These are phyloP conservation scores for Opisthocomus hoazin DNA, from an alignment of 2,113 vertebrate genomes.

Conservation along the genomic window DNA sequence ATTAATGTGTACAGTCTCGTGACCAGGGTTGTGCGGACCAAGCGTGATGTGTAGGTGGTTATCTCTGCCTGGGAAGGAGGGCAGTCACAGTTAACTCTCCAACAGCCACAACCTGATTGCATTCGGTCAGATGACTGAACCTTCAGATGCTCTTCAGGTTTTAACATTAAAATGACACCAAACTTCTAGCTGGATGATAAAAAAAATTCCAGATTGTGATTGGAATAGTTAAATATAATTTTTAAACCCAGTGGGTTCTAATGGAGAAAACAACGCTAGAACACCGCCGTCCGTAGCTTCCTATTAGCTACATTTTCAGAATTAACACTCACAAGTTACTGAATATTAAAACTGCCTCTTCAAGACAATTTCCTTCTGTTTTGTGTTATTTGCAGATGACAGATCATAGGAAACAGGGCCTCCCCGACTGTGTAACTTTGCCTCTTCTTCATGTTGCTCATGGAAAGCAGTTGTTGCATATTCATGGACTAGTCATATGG, in stretches of 20 bases:
- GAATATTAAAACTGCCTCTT: neutral
- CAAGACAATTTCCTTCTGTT: neutral
- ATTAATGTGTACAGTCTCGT: neutral
- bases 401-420: neutral
- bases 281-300: neutral
- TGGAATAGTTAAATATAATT: neutral
- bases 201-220: neutral
- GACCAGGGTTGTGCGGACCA: neutral
- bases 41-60: neutral
- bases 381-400: neutral
- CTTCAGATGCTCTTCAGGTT: neutral
- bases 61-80: neutral
- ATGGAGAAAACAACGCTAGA: neutral
- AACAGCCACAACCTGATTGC: neutral
- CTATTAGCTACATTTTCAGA: neutral
- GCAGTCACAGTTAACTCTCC: neutral
- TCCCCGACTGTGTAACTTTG: neutral
- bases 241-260: neutral
- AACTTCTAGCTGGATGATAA: neutral
- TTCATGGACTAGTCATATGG: neutral
- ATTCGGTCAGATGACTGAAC: neutral
- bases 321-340: neutral
- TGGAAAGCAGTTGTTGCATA: neutral
- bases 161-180: neutral
- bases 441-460: neutral